Conservation (phyloP, 2,113 vertebrate genomes). For the Anguilla rostrata region DNA sequence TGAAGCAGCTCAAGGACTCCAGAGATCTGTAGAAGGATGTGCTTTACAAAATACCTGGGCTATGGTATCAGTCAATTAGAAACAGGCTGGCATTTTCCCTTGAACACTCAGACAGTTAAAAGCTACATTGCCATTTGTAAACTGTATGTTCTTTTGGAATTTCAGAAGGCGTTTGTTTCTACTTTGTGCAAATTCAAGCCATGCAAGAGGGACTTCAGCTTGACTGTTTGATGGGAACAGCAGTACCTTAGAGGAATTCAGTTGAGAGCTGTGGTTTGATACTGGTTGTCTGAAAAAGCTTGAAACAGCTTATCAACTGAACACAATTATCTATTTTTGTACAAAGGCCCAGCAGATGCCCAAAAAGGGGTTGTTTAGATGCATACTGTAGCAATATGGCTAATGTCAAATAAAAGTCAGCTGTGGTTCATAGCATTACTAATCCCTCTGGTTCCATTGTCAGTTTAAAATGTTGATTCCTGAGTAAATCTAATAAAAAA, state of each 20-base stretch:
- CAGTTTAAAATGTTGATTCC: background rate
- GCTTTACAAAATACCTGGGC: background rate
- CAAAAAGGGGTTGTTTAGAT: slow-evolving; percentile 8
- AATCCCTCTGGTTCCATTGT: background rate
- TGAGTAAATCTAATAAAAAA: background rate
- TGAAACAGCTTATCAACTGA: slow-evolving; percentile 14
- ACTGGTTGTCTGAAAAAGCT: background rate
- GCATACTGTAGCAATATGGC: background rate
- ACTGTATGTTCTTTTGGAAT: background rate
- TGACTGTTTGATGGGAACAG: background rate
- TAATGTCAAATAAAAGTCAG: background rate
- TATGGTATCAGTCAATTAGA: background rate
- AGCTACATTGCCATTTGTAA: background rate
- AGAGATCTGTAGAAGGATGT: background rate
- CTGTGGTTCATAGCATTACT: background rate
- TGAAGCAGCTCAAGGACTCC: background rate
- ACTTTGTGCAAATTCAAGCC: too few species aligned
- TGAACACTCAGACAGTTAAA: background rate
- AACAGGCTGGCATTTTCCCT: background rate
- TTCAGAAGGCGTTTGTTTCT: background rate
- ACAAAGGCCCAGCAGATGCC: background rate
- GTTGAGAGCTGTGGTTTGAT: background rate
- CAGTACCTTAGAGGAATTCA: slow-evolving; percentile 13
- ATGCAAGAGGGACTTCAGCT: too few species aligned
- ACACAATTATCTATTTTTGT: slow-evolving; percentile 1